phyloP scores from a whole-genome alignment of 2,888 invertebrate species.

The Gastracanthus pulcherrimus region DNA sequence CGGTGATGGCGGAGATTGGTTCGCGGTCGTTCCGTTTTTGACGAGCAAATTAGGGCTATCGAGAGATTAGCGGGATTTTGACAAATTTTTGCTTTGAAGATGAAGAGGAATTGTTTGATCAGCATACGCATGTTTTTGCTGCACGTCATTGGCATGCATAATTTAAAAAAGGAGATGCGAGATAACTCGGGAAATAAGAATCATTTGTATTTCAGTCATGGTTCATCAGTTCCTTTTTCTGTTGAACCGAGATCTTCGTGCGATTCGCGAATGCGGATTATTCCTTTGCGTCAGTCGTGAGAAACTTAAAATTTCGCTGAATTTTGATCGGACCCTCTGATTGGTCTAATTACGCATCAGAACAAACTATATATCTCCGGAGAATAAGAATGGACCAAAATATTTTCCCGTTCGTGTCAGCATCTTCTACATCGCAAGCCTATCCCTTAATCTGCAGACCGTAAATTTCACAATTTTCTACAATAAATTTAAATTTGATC shows the following conservation, averaged over 20 bases:
- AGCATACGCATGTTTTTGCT: background rate
- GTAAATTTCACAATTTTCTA: slow-evolving; percentile 25
- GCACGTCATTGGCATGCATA: background rate
- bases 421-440: background rate
- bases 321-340: slow-evolving; percentile 23
- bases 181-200: background rate
- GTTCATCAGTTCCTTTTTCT: slow-evolving; percentile 10
- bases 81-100: background rate
- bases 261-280: background rate
- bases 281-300: background rate
- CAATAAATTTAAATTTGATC: slow-evolving; percentile 44
- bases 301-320: background rate
- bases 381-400: background rate
- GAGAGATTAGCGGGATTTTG: background rate
- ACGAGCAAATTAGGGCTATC: background rate
- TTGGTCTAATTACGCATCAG: slow-evolving; percentile 21
- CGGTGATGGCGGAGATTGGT: too few species aligned
- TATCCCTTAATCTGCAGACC: background rate
- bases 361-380: background rate
- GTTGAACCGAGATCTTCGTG: slow-evolving; percentile 12
- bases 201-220: slow-evolving; percentile 9
- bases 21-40: background rate
- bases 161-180: background rate
- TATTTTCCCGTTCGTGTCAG: background rate
- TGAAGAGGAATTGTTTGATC: background rate